Evolutionary conservation across 2,797 vertebrate genomes (phyloP).

Genomic region (Sebastes melanostomus): DNA sequence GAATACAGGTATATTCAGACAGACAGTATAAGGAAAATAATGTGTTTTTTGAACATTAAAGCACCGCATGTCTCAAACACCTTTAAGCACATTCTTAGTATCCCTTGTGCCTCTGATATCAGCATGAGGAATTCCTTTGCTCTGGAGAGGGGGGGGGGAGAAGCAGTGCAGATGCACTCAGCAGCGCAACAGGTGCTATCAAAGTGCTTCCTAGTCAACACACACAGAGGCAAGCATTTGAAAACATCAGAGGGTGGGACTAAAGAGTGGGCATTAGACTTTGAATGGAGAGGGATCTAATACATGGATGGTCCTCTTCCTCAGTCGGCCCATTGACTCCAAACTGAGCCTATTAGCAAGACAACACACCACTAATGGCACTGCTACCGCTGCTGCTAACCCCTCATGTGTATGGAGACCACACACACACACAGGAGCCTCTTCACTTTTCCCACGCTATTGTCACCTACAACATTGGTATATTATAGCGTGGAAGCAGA

Average conservation of each 20-base stretch:
- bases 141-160: neutral
- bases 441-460: constrained; percentile 72
- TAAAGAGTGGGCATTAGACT: constrained; percentile 79
- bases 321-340: constrained; percentile 80
- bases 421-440: constrained; percentile 40
- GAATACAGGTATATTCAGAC: no score
- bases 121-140: neutral
- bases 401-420: constrained; percentile 75
- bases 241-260: constrained; percentile 76
- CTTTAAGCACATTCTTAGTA: neutral
- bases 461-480: constrained; percentile 57
- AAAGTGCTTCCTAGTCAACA: constrained; percentile 80
- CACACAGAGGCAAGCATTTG: constrained; percentile 80
- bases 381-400: constrained; percentile 58
- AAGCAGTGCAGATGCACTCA: constrained; percentile 24
- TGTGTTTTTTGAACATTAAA: no score
- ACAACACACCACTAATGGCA: constrained; percentile 85
- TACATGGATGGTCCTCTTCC: constrained; percentile 84
- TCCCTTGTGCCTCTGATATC: neutral
- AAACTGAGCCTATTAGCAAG: constrained; percentile 86
- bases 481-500: constrained; percentile 51
- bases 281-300: constrained; percentile 83
- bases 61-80: neutral
- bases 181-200: constrained; percentile 78
- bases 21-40: no score